These are phyloP conservation scores for Halichoerus grypus DNA, from an alignment of 2,113 vertebrate species.

Conservation along the genomic window DNA sequence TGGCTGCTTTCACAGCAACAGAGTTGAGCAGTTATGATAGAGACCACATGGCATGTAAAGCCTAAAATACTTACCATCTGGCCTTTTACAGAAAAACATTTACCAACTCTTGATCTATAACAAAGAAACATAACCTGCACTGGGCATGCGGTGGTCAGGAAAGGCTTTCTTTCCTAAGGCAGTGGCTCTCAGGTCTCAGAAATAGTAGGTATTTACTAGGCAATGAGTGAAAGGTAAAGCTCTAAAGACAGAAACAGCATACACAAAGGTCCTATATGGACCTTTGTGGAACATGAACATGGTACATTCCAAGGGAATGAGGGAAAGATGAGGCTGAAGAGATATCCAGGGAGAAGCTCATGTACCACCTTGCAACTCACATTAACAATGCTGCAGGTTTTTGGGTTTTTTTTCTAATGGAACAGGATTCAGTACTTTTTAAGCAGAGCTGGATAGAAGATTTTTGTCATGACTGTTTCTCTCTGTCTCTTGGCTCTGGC, in stretches of 20 bases:
- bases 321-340: not conserved
- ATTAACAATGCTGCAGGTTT: not conserved
- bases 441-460: not conserved
- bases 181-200: not conserved
- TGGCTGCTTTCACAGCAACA: not conserved
- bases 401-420: not conserved
- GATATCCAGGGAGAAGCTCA: not conserved
- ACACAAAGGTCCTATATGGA: not conserved
- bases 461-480: not conserved
- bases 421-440: not conserved
- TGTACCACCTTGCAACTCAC: not conserved
- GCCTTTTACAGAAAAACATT: not conserved
- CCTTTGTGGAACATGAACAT: not conserved
- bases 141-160: not conserved
- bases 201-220: not conserved
- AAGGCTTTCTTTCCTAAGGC: not conserved
- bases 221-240: not conserved
- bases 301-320: not conserved
- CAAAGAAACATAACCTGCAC: not conserved
- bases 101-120: not conserved
- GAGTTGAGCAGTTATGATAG: not conserved
- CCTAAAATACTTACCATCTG: not conserved
- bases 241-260: not conserved
- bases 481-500: not conserved
- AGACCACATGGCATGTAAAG: not conserved